Evolutionary conservation across 2,888 invertebrate species (phyloP).

Genomic region (Adelognathus sp.): DNA sequence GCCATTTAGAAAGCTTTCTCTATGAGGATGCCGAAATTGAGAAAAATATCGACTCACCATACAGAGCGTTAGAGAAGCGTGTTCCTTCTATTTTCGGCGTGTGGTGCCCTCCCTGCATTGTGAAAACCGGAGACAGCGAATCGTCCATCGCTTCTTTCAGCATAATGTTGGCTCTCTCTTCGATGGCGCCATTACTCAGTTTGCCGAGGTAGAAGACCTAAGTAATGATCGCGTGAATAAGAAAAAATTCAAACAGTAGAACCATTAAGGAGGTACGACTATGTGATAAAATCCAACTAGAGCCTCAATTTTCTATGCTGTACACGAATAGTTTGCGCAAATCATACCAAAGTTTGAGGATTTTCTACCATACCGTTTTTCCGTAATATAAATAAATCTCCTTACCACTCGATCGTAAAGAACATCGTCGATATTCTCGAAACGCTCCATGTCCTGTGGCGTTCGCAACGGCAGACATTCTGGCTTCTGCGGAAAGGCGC

Average conservation of each 20-base stretch:
- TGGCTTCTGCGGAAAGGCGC: background rate
- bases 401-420: background rate
- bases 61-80: background rate
- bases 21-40: no score
- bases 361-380: no score
- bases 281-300: no score
- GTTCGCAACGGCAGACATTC: background rate
- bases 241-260: background rate
- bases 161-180: background rate
- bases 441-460: background rate
- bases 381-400: no score
- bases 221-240: background rate
- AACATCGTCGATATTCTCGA: background rate
- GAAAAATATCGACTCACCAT: background rate
- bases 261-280: background rate
- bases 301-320: no score
- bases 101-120: background rate
- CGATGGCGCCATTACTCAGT: background rate
- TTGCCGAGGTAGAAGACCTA: background rate
- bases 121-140: background rate
- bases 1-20: no score
- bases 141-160: background rate
- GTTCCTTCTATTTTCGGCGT: background rate
- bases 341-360: no score
- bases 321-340: no score